These are phyloP conservation scores for Acyrthosiphon pisum DNA, from an alignment of 1,140 invertebrate species.

Conservation along the genomic window DNA sequence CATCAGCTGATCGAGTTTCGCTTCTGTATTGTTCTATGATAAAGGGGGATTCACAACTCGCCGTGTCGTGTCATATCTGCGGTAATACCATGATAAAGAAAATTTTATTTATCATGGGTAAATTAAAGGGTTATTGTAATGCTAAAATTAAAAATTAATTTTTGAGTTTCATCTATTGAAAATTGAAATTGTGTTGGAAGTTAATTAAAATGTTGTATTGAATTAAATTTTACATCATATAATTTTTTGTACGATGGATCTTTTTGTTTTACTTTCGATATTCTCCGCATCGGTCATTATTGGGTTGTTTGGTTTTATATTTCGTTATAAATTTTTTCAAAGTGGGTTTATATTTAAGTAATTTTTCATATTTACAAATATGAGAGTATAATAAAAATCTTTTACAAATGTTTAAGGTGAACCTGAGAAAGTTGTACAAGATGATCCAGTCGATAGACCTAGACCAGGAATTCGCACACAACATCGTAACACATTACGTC, in stretches of 20 bases:
- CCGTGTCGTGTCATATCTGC: no score
- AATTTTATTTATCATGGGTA: no score
- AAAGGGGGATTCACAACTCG: no score
- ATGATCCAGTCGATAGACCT: not conserved
- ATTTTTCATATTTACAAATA: not conserved
- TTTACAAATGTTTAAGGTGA: conserved; percentile 2
- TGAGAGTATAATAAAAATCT: not conserved
- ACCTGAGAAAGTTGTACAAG: not conserved
- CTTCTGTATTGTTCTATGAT: no score
- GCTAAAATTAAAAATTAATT: no score
- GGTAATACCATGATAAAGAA: no score
- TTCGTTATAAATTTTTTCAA: conserved; percentile 48
- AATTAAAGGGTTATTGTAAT: no score
- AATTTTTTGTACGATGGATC: conserved; percentile 51
- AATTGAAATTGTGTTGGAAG: not conserved
- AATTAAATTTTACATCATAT: not conserved
- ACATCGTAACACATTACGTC: conserved; percentile 13
- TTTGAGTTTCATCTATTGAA: not conserved
- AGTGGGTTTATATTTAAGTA: not conserved
- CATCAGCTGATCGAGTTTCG: no score
- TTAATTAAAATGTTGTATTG: not conserved
- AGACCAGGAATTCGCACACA: not conserved
- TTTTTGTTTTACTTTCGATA: conserved; percentile 57
- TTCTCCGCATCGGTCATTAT: conserved; percentile 59
- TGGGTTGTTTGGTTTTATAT: conserved; percentile 58